Evolutionary conservation across 2,888 invertebrate genomes (phyloP).

Genomic region (Conops quadrifasciatus): DNA sequence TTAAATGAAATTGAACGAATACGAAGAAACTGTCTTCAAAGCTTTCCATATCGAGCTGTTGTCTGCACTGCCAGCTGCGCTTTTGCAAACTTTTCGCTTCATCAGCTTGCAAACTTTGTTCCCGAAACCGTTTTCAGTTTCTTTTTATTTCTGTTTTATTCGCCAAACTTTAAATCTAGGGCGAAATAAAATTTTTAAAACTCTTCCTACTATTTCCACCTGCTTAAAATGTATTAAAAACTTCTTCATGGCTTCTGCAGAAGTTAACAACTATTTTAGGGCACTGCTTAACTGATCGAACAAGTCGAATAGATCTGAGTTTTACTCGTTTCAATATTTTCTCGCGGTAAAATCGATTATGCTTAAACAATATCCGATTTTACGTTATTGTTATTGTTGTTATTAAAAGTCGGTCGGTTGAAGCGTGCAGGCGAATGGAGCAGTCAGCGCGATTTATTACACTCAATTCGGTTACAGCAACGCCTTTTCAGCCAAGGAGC

Average conservation of each 20-base stretch:
- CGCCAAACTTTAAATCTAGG: too few species aligned
- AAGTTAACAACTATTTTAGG: too few species aligned
- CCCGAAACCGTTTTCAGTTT: background rate
- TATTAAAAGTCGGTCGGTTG: constrained; percentile 19
- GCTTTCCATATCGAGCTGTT: background rate
- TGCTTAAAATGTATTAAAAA: too few species aligned
- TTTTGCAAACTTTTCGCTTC: background rate
- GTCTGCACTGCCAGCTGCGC: background rate
- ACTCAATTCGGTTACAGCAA: too few species aligned
- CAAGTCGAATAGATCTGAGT: too few species aligned
- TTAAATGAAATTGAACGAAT: too few species aligned
- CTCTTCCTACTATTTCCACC: too few species aligned
- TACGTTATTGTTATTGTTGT: background rate
- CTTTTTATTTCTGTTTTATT: too few species aligned
- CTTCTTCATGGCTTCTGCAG: background rate
- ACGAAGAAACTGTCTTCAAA: background rate
- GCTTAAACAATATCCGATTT: constrained; percentile 26
- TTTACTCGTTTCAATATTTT: background rate
- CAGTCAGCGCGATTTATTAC: constrained; percentile 36
- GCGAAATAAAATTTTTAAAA: too few species aligned
- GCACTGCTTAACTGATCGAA: too few species aligned
- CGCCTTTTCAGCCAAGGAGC: background rate
- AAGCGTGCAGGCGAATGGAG: constrained; percentile 20
- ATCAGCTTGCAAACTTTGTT: background rate
- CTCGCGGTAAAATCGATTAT: too few species aligned